phyloP scores from a whole-genome alignment of 2,113 vertebrate genomes.

The Formicarius rufipectus region DNA sequence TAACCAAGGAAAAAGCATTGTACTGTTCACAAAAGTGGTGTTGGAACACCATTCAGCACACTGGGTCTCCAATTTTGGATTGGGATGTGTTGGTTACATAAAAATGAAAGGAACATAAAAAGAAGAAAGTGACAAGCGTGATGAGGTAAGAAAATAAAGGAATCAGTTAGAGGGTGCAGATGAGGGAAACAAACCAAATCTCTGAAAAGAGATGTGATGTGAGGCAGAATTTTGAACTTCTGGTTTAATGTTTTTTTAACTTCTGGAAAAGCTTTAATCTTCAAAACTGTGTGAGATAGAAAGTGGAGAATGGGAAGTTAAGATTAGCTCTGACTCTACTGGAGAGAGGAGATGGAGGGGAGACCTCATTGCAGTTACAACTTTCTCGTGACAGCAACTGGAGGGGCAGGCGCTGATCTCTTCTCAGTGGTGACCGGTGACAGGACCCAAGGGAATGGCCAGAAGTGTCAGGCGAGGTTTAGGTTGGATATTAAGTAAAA shows the following conservation, averaged over 20 bases:
- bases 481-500: not conserved
- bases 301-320: not conserved
- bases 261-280: not conserved
- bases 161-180: not conserved
- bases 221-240: not conserved
- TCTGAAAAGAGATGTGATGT: not conserved
- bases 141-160: not conserved
- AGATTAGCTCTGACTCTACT: not conserved
- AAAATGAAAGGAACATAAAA: not conserved
- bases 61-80: not conserved
- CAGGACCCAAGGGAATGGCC: not conserved
- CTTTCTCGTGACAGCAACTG: not conserved
- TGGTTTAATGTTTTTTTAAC: too few relatives aligned
- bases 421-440: not conserved
- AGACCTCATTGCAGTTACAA: not conserved
- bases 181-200: not conserved
- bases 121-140: accelerated
- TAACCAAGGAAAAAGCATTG: not conserved
- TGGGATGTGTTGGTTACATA: not conserved
- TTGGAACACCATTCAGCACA: not conserved
- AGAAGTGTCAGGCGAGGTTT: not conserved
- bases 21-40: not conserved
- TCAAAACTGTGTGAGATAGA: not conserved
- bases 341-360: not conserved
- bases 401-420: not conserved